phyloP scores from a whole-genome alignment of 2,113 vertebrate species.

The Stictonetta naevosa region DNA sequence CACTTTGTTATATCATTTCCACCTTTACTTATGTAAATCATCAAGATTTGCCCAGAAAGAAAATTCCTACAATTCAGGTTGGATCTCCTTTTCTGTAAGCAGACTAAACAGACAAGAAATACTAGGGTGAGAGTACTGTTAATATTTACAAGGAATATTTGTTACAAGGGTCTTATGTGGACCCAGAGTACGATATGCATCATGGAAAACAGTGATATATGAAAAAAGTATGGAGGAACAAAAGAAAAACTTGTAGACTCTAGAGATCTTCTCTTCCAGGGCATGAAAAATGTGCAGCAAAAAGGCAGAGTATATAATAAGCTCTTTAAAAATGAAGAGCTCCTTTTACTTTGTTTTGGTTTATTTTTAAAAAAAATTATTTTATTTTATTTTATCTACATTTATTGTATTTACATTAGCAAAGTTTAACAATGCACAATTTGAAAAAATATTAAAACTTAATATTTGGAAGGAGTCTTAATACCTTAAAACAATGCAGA shows the following conservation, averaged over 20 bases:
- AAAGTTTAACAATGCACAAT: background rate
- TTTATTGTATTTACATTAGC: background rate
- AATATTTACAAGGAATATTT: background rate
- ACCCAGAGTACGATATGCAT: rapidly evolving
- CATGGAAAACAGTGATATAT: background rate
- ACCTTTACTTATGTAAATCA: background rate
- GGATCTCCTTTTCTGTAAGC: background rate
- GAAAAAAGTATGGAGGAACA: background rate
- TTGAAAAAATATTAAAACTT: background rate
- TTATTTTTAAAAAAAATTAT: no score
- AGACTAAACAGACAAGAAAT: background rate
- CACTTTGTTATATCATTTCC: background rate
- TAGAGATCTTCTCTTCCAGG: background rate
- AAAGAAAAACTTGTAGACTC: background rate
- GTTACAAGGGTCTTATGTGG: rapidly evolving
- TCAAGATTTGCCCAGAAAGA: background rate
- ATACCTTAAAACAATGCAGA: background rate
- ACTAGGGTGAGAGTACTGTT: background rate
- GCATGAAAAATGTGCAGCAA: background rate
- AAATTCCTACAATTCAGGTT: background rate
- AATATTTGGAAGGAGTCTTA: background rate
- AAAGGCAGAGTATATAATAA: background rate
- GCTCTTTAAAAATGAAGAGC: rapidly evolving
- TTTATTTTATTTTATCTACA: no score
- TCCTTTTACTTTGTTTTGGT: background rate